A percentile compares a stretch with the other conserved stretches of the same genome.
phyloP scores from a whole-genome alignment of 2,113 vertebrate genomes.

The Ursus arctos region DNA sequence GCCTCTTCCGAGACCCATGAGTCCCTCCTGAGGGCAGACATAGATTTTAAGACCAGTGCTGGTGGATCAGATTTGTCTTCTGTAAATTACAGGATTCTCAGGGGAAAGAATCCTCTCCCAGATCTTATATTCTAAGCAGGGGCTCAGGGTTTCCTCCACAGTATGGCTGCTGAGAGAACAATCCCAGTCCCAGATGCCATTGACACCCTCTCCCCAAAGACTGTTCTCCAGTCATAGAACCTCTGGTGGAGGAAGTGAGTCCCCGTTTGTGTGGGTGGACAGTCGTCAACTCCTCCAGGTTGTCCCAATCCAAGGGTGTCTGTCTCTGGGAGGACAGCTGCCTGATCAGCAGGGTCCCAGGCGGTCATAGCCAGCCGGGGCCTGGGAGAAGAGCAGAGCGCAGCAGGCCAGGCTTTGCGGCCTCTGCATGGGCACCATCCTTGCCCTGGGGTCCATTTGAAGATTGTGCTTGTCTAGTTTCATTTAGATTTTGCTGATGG shows the following conservation, averaged over 20 bases:
- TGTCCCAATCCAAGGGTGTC: background rate
- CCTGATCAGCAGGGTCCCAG: background rate
- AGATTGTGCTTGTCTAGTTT: background rate
- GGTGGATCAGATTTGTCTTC: background rate
- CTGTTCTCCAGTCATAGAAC: background rate
- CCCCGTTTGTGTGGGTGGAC: accelerated
- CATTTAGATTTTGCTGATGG: background rate
- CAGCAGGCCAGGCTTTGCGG: background rate
- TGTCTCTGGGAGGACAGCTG: background rate
- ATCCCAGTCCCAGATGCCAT: background rate
- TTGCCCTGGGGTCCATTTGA: background rate
- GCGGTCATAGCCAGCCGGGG: accelerated
- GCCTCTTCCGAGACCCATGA: background rate
- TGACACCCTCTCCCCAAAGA: background rate
- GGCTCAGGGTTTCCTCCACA: background rate
- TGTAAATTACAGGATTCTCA: background rate
- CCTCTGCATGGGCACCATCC: background rate
- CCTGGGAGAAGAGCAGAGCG: background rate
- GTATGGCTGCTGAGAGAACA: background rate
- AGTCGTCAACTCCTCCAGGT: background rate
- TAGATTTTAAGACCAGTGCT: background rate
- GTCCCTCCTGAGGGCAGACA: background rate
- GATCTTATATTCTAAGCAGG: background rate
- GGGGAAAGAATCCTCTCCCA: background rate
- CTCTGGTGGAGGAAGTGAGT: background rate